These are phyloP conservation scores for Hypselothyrea guttata DNA, from an alignment of 2,888 invertebrate genomes.

Conservation along the genomic window DNA sequence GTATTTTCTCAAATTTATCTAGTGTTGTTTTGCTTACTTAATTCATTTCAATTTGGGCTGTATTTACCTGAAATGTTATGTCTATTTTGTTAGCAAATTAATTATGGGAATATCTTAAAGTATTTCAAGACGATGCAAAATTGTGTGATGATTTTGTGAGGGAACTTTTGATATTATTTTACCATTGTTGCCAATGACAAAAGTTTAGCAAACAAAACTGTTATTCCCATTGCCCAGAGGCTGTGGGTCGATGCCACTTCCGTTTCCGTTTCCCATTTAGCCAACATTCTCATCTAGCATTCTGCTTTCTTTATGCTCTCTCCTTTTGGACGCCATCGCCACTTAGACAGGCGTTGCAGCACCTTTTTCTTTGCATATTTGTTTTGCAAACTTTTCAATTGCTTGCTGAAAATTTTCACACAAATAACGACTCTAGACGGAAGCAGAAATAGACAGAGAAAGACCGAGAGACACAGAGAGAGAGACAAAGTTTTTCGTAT, in stretches of 20 bases:
- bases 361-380: constrained; percentile 75
- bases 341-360: constrained; percentile 56
- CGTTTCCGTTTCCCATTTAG: constrained; percentile 37
- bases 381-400: constrained; percentile 70
- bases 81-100: constrained; percentile 14
- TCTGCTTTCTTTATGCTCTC: not conserved
- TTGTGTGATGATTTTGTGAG: not conserved
- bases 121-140: not conserved
- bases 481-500: constrained; percentile 16
- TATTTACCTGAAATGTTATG: too few relatives aligned
- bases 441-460: constrained; percentile 3
- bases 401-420: constrained; percentile 57
- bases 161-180: constrained; percentile 51
- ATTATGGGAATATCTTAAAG: constrained; percentile 14
- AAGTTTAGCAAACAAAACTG: constrained; percentile 68
- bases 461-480: not conserved
- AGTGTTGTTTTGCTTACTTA: too few relatives aligned
- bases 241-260: constrained; percentile 37
- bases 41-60: too few relatives aligned
- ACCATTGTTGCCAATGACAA: constrained; percentile 65
- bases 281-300: constrained; percentile 4
- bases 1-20: too few relatives aligned
- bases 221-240: constrained; percentile 39
- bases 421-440: constrained; percentile 36
- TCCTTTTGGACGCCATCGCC: constrained; percentile 9